Percentiles rank a stretch among this genome's conserved stretches.
Evolutionary conservation across 1,140 invertebrate species (phyloP).

Genomic region (Papilio machaon): DNA sequence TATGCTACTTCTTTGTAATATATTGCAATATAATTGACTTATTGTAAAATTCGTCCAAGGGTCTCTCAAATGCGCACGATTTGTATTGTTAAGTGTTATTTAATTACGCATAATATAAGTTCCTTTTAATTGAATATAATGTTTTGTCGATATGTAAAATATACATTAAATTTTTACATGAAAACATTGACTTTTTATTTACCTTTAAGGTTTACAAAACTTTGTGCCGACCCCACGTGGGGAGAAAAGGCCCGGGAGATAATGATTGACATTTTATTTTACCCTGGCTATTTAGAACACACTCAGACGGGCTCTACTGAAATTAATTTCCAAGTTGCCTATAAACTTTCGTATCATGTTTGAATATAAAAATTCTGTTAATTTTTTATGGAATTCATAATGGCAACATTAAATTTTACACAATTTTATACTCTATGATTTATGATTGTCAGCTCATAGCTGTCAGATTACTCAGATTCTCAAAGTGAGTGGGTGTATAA

Average conservation of each 20-base stretch:
- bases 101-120: constrained; percentile 34
- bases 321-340: neutral
- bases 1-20: neutral
- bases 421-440: neutral
- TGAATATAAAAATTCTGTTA: no score
- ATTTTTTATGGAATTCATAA: neutral
- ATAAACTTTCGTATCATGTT: no score
- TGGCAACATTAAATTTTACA: neutral
- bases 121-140: constrained; percentile 29
- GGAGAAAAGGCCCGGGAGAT: no score
- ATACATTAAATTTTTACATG: constrained; percentile 16
- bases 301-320: neutral
- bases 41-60: constrained; percentile 15
- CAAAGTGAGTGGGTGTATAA: constrained; percentile 2
- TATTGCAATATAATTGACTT: constrained; percentile 27
- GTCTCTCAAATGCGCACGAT: constrained; percentile 3
- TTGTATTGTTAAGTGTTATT: constrained; percentile 34
- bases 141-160: constrained; percentile 32
- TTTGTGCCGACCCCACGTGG: no score
- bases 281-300: neutral
- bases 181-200: neutral
- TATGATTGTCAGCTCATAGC: constrained; percentile 1
- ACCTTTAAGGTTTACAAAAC: no score
- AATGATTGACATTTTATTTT: neutral
- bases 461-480: neutral